phyloP scores from a whole-genome alignment of 2,113 vertebrate genomes.

The Lophius piscatorius region DNA sequence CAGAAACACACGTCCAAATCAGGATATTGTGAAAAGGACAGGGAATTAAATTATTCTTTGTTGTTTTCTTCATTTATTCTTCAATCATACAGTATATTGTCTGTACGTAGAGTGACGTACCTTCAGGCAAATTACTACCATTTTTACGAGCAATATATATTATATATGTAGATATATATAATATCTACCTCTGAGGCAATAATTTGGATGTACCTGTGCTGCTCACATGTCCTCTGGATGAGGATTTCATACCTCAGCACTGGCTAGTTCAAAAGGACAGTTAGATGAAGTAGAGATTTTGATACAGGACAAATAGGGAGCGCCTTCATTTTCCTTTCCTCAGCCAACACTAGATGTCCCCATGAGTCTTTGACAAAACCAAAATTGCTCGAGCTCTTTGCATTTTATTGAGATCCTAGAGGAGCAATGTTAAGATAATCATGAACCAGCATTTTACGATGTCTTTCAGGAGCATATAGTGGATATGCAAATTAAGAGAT shows the following conservation, averaged over 20 bases:
- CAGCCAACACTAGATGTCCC: constrained; percentile 73
- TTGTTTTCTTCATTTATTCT: too few relatives aligned
- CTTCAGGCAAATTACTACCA: too few relatives aligned
- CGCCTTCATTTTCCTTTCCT: background rate
- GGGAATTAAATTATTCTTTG: background rate
- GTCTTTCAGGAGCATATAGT: constrained; percentile 15
- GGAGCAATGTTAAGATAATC: background rate
- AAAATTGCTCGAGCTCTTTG: background rate
- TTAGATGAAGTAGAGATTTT: too few relatives aligned
- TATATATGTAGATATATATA: too few relatives aligned
- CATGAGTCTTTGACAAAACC: constrained; percentile 52
- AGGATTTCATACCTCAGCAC: too few relatives aligned
- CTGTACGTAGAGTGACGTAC: background rate
- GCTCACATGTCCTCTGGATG: too few relatives aligned
- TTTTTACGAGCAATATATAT: too few relatives aligned
- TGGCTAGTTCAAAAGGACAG: too few relatives aligned
- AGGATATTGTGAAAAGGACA: background rate
- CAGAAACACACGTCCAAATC: background rate
- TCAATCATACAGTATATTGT: background rate
- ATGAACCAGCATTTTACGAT: constrained; percentile 8
- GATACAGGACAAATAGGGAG: background rate
- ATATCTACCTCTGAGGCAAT: too few relatives aligned
- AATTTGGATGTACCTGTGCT: too few relatives aligned
- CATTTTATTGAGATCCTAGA: background rate
- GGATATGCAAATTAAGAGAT: constrained; percentile 40